Evolutionary conservation across 2,888 invertebrate species (phyloP), one percentile per base, ranked within the genome.

Genomic region (Lepidochrysops patricia): DNA sequence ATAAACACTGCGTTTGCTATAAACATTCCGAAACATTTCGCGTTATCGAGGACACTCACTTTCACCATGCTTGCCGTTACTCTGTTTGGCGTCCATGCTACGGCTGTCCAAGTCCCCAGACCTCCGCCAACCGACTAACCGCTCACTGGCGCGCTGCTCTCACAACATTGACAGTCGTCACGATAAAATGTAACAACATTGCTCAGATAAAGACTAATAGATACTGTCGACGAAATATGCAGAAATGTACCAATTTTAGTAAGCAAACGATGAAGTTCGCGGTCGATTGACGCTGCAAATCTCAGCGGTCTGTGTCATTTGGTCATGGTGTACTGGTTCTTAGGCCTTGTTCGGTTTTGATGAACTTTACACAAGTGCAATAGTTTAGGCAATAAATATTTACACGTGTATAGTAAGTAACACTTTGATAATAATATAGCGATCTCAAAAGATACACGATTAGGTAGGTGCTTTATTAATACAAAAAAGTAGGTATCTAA

Each of bases 21-120:
- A 12, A 34, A 56, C 57, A 60, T 58, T 57, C 27, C 27, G 13
- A 52, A n/a, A 35, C 13, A 37, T 6, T 57, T 25, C 29, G 27
- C 61, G 43, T 43, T 19, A 68, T 64, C 63, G 65, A 66, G 70
- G 70, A 61, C 68, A 63, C 34, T 49, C 57, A 78, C 79, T 79
- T 77, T 77, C 76, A 77, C 77, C 65, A 60, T 57, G 63, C 69
- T 76, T 70, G 76, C 80, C 78, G 61, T 74, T 70, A 56, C 65
- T 66, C 50, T 69, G 63, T 64, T 67, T 69, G 56, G 9, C 43
- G 19, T 52, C 52, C 52, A 52, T 52, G 27, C 69, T 67, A n/a
- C n/a, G n/a, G 54, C 73, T 70, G 65, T 75, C 74, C 72, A 78
- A 66, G 60, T 63, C 64, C 63, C 37, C 64, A 63, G 60, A 65